These are phyloP conservation scores for Chironomus tepperi DNA, from an alignment of 1,140 invertebrate genomes.

Conservation along the genomic window DNA sequence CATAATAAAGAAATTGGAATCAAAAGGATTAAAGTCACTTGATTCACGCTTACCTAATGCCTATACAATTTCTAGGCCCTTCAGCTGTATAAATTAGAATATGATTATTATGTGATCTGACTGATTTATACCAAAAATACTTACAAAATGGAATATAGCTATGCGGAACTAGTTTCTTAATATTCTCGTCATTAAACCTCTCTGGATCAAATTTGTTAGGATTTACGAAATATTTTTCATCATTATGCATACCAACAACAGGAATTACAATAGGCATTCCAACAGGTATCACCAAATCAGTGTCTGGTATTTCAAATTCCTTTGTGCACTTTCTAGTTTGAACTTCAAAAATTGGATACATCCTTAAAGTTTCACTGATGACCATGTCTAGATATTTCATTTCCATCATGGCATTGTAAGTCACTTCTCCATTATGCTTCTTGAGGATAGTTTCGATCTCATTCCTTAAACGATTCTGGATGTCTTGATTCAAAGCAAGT, in stretches of 20 bases:
- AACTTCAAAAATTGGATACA: slow-evolving; percentile 36
- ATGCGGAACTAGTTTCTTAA: slow-evolving; percentile 32
- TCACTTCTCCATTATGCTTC: slow-evolving; percentile 34
- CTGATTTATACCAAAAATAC: no score
- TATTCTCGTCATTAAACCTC: slow-evolving; percentile 38
- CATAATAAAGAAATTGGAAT: background rate
- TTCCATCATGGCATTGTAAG: slow-evolving; percentile 39
- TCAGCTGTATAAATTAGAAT: slow-evolving; percentile 26
- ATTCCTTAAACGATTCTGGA: slow-evolving; percentile 42
- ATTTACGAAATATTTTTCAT: slow-evolving; percentile 38
- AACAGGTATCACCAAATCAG: slow-evolving; percentile 36
- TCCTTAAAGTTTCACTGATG: background rate
- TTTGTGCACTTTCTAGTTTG: slow-evolving; percentile 39
- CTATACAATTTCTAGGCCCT: slow-evolving; percentile 51
- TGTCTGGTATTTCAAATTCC: slow-evolving; percentile 40
- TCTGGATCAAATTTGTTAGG: slow-evolving; percentile 46
- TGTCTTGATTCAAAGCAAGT: slow-evolving; percentile 43
- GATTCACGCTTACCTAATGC: slow-evolving; percentile 30
- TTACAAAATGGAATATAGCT: slow-evolving; percentile 41
- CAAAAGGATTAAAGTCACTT: background rate
- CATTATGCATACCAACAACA: slow-evolving; percentile 32
- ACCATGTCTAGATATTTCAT: slow-evolving; percentile 42
- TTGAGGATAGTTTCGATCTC: slow-evolving; percentile 41
- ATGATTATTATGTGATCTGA: no score
- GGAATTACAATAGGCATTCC: slow-evolving; percentile 39